Base-by-base conservation (phyloP, 2,797 vertebrate species). In the Enteromius paludinosus region DNA sequence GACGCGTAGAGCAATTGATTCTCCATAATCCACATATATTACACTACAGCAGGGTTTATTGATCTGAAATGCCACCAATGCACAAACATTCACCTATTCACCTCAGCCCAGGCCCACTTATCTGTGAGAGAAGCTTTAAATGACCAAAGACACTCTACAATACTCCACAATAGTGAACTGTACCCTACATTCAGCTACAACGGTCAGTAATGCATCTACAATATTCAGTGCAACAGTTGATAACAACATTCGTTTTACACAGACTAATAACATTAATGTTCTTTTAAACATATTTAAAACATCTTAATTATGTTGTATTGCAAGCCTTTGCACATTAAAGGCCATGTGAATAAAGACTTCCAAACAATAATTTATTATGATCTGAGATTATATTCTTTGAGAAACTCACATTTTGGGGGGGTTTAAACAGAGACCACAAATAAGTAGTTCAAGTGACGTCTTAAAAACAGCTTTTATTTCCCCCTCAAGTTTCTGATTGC, bases 21-120 rank as follows among this genome's bases (percentile, higher is more conserved):
- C 47, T 79, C n/a, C 64, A 56, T 79, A 69, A 28, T 79, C 49
- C 68, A 81, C 41, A 43, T 45, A 61, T 20, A 70, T 71, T 47
- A 62, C 52, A 35, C 41, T 23, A 23, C 52, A 43, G 35, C 74
- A 33, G 17, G 30, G 47, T 66, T 69, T 10, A 62, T 41, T 54
- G 20, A 52, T 30, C 61, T 17, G n/a, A 68, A 23, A 38, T 15
- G 45, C 30, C 66, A 80, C 23, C 52, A 54, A 9, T 54, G 20
- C 45, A 65, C 43, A 65, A 6, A 52, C 28, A 38, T 66, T 68
- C 17, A 54, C 43, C 23, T 62, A 12, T 66, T 68, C 10, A 68
- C 43, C 23, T 62, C 23, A 28, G 15, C 23, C 54, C 52, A 43
- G 35, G 54, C 14, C n/a, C 5, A 18, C 41, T 61, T 61, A 61